Conservation (phyloP, 1,140 invertebrate genomes). For the Zaprionus taronus region DNA sequence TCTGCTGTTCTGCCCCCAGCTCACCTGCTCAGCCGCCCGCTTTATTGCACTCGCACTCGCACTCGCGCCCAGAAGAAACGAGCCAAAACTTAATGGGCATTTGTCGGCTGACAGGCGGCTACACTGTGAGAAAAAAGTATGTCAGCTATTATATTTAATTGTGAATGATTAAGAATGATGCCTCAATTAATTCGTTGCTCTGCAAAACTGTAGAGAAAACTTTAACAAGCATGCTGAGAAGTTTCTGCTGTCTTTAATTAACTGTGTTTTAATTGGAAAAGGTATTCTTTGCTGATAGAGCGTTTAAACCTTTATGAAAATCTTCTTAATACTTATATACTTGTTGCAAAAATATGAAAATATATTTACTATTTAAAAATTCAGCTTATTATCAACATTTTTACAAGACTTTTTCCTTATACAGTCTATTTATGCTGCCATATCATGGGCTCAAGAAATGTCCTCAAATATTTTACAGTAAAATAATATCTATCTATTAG, state of each 20-base stretch:
- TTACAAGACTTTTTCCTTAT: too few relatives aligned
- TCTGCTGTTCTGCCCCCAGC: background rate
- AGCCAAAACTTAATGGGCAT: slow-evolving; percentile 42
- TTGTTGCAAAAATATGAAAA: too few relatives aligned
- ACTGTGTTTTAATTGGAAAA: background rate
- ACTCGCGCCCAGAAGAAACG: slow-evolving; percentile 17
- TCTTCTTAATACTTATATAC: too few relatives aligned
- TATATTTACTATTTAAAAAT: too few relatives aligned
- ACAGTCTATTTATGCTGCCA: too few relatives aligned
- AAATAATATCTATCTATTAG: too few relatives aligned
- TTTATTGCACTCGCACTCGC: background rate
- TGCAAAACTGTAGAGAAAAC: background rate
- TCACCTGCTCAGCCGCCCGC: background rate
- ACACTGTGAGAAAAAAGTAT: background rate
- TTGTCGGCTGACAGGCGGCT: slow-evolving; percentile 36
- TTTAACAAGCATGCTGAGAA: background rate
- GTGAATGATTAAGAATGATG: slow-evolving; percentile 1
- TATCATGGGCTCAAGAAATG: too few relatives aligned
- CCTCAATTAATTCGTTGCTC: background rate
- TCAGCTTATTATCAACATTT: too few relatives aligned
- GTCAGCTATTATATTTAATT: slow-evolving; percentile 19
- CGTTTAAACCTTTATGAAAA: too few relatives aligned
- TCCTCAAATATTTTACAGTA: too few relatives aligned
- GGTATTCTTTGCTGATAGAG: too few relatives aligned
- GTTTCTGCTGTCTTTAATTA: background rate